Base-by-base conservation (phyloP, 37 sponge, comb jelly and placozoan genomes). In the Hormiphora californensis region DNA sequence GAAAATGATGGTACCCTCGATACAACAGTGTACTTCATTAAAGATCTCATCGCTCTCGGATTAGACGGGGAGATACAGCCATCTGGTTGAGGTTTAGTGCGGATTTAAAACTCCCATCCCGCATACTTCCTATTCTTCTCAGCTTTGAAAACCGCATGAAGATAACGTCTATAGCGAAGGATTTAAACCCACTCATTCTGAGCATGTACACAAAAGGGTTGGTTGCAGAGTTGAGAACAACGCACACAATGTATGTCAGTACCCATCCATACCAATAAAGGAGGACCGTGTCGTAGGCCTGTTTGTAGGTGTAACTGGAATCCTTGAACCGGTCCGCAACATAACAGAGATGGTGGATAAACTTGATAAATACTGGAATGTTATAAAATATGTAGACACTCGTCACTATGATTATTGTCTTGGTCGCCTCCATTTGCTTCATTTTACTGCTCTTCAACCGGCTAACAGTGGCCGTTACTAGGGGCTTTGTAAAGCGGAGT, bases 181-280 rank as follows among this genome's bases (percentile, higher is more conserved):
- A n/a, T n/a, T 73, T 73, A 73, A 32, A 73, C 39, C 81, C 38
- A 1, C 43, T 9, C 81, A 73, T 73, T 28, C 81, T 73, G 44
- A 43, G 43, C 30, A 73, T 8, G 81, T 73, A 73, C 4, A 73
- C 81, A 22, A 73, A 11, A 3, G 81, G 81, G 44, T 73, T 73
- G 25, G 81, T 73, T 22, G 81, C 43, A 22, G 81, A 73, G 46
- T 73, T 73, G 11, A 73, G 41, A n/a, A 73, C 81, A 1, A 73
- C 81, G 25, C 81, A 73, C 39, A 73, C 81, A 22, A 46, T 73
- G 46, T 73, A 73, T 3, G 81, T 73, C 44, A 73, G 3, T 9
- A 73, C 81, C 81, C 81, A 73, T 23, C 81, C 81, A 46, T 73
- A 73, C 81, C 81, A 73, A 19, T 73, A 73, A 9, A 73, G 81